Evolutionary conservation across 2,113 vertebrate genomes (phyloP).

Genomic region (Ia io): DNA sequence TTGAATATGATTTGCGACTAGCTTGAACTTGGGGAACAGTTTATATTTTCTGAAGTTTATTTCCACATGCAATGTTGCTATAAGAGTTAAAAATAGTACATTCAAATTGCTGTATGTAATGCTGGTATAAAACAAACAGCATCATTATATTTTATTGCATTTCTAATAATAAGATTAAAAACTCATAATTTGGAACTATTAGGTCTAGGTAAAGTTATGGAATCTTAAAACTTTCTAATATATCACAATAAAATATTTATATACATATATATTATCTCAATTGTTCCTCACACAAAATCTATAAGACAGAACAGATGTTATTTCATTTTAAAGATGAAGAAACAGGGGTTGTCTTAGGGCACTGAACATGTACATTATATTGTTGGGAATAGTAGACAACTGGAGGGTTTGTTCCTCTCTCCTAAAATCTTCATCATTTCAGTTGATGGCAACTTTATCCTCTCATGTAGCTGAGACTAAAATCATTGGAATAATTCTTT

Average conservation of each 20-base stretch:
- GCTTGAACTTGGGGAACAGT: background rate
- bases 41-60: background rate
- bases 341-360: background rate
- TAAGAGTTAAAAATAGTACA: background rate
- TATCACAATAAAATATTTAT: background rate
- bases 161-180: constrained; percentile 27
- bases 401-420: background rate
- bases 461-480: background rate
- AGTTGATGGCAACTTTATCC: background rate
- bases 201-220: background rate
- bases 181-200: background rate
- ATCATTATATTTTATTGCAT: background rate
- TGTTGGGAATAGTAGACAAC: background rate
- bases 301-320: background rate
- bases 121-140: constrained; percentile 23
- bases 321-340: background rate
- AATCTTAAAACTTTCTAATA: constrained; percentile 2
- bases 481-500: background rate
- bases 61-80: background rate
- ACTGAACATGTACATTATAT: background rate
- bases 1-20: background rate
- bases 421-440: background rate
- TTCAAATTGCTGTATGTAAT: background rate
- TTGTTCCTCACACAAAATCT: background rate
- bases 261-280: background rate